Conservation (phyloP, 2,113 vertebrate genomes). For the Tapirus terrestris region DNA sequence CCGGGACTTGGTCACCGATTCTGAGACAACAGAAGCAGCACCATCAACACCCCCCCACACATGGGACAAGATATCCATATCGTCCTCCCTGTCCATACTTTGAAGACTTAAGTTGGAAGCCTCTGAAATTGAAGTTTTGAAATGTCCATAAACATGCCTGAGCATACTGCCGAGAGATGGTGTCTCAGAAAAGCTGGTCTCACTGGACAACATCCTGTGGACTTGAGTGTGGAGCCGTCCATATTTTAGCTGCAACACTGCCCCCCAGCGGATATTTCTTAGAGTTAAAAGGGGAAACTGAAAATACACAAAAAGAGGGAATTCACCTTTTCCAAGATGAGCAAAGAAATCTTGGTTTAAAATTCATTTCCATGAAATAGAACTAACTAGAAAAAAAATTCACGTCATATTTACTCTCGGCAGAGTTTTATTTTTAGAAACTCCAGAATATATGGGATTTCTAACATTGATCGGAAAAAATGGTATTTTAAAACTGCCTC, state of each 20-base stretch:
- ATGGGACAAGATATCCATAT: fast-evolving
- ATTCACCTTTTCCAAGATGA: not conserved
- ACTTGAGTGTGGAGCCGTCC: no score
- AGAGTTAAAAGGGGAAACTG: not conserved
- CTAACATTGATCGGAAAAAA: not conserved
- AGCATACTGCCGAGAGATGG: not conserved
- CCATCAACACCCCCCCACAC: not conserved
- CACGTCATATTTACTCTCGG: not conserved
- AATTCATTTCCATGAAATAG: not conserved
- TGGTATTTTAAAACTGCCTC: not conserved
- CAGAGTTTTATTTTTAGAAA: not conserved
- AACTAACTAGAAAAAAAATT: not conserved
- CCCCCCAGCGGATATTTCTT: not conserved
- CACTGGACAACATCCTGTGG: not conserved
- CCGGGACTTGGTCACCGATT: not conserved
- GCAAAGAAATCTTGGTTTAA: not conserved
- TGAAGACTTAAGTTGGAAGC: not conserved
- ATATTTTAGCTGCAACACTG: not conserved
- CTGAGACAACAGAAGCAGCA: not conserved
- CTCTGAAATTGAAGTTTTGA: not conserved
- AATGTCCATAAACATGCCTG: not conserved
- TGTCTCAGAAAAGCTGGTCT: not conserved
- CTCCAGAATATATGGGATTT: not conserved
- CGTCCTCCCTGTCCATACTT: not conserved
- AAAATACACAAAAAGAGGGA: not conserved